Percentiles rank a stretch among this genome's conserved stretches.
phyloP scores from a whole-genome alignment of 1,140 invertebrate genomes.

The Lanistes nyassanus region DNA sequence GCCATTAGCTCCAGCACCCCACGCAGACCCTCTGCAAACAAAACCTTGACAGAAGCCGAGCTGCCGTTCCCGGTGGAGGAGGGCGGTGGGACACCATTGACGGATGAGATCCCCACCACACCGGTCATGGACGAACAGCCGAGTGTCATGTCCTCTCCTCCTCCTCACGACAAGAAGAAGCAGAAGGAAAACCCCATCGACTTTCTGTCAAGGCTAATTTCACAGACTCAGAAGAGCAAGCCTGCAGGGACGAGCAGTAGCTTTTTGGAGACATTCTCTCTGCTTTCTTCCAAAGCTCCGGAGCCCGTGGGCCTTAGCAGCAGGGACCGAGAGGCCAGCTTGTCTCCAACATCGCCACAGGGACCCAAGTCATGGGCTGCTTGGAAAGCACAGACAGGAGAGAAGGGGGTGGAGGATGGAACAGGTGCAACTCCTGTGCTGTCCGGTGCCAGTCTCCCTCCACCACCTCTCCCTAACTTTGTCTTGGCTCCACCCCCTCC shows the following conservation, averaged over 20 bases:
- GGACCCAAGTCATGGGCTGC: slow-evolving; percentile 46
- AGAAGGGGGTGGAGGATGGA: background rate
- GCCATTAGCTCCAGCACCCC: slow-evolving; percentile 25
- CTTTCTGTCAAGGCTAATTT: slow-evolving; percentile 59
- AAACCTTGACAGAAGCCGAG: slow-evolving; percentile 21
- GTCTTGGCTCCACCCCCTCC: slow-evolving; percentile 12
- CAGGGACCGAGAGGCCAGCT: background rate
- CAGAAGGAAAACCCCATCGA: slow-evolving; percentile 57
- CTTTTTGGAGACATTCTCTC: slow-evolving; percentile 54
- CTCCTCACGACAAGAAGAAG: slow-evolving; percentile 21
- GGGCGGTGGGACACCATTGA: slow-evolving; percentile 54
- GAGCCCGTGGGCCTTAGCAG: slow-evolving; percentile 5
- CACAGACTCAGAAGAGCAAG: slow-evolving; percentile 50
- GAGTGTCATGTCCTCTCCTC: slow-evolving; percentile 2
- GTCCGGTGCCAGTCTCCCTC: background rate
- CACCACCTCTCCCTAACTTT: slow-evolving; percentile 21
- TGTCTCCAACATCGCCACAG: background rate
- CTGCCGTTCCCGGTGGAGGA: slow-evolving; percentile 31
- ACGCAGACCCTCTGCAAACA: slow-evolving; percentile 17
- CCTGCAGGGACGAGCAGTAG: slow-evolving; percentile 34
- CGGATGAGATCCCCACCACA: slow-evolving; percentile 52
- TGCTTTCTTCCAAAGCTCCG: slow-evolving; percentile 38
- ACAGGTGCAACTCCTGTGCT: background rate
- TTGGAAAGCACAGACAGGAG: slow-evolving; percentile 48
- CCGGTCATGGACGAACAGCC: slow-evolving; percentile 49